These are phyloP conservation scores for Epinephelus moara DNA, from an alignment of 2,113 vertebrate species.

Conservation along the genomic window DNA sequence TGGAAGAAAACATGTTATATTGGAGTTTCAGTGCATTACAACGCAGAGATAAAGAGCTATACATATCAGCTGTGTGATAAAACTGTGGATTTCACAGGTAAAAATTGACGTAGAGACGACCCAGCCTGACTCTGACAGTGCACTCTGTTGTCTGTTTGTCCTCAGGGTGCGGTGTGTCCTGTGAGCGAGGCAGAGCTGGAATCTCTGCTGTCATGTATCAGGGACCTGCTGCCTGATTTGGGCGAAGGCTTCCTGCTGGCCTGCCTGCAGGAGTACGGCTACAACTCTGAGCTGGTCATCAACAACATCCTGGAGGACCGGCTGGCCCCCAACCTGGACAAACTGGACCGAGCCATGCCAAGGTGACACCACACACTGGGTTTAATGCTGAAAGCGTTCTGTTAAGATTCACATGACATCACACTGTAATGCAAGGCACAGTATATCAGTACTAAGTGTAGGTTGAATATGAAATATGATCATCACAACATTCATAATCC, in stretches of 20 bases:
- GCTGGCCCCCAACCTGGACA: slow-evolving; percentile 84
- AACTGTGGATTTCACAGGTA: too few species aligned
- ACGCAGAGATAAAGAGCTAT: neutral
- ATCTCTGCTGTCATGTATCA: slow-evolving; percentile 93
- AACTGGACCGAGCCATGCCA: slow-evolving; percentile 89
- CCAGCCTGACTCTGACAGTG: too few species aligned
- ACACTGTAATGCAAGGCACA: too few species aligned
- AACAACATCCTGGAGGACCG: slow-evolving; percentile 95
- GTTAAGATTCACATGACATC: too few species aligned
- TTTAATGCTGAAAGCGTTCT: too few species aligned
- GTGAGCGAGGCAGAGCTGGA: slow-evolving; percentile 89
- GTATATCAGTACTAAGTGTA: too few species aligned
- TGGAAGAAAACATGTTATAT: neutral
- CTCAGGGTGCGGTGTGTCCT: slow-evolving; percentile 72
- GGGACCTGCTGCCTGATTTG: slow-evolving; percentile 92
- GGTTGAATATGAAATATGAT: too few species aligned
- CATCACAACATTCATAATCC: neutral
- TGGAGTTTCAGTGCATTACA: neutral
- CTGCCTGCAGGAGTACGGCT: slow-evolving; percentile 91
- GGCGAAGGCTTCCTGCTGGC: slow-evolving; percentile 95
- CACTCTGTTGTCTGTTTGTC: neutral
- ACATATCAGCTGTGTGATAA: neutral
- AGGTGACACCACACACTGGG: slow-evolving; percentile 79
- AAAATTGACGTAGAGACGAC: neutral
- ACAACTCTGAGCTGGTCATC: slow-evolving; percentile 91